Evolutionary conservation across 2,888 invertebrate genomes (phyloP), one percentile per base, ranked within the genome.

Genomic region (Dermolepida albohirtum): DNA sequence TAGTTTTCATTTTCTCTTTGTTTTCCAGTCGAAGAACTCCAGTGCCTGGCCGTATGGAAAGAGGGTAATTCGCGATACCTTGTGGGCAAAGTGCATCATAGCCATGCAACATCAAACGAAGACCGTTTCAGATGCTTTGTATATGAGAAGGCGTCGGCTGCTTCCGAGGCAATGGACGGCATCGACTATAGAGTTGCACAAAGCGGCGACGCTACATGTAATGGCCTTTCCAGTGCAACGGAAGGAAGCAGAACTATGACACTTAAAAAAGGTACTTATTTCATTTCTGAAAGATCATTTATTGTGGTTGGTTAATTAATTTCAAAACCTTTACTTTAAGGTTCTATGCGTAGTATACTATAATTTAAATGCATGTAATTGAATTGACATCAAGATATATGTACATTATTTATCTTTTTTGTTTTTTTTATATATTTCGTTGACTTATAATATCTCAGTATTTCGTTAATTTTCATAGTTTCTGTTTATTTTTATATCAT

Each of bases 51-150:
- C 4, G 91, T 92, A 67, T 96, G 96, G 96, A 96, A 96, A 84
- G 96, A 96, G 82, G 96, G 96, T 66, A 95, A 95, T 79, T 91
- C 94, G 63, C 88, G 95, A 67, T 96, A 95, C 85, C 87, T 96
- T 73, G 95, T 96, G 67, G 96, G 96, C 64, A 92, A 94, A 83
- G 89, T 96, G 70, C 93, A 94, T 78, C 94, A 95, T 86, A 91
- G 91, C 82, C 95, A 95, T 85, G 93, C 93, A 69, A 92, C 95
- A 75, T 93, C 93, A 79, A 94, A 94, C 85, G 96, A 96, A 82
- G 96, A 96, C 82, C 89, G 95, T 74, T 97, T 95, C 86, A 88
- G 97, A 74, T 97, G 97, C 86, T 97, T 97, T 86, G 97, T 97
- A 70, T 96, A 95, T 85, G 95, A 95, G 86, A 93, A 92, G 87